phyloP scores from a whole-genome alignment of 2,888 invertebrate species.

The Dendrolimus houi region DNA sequence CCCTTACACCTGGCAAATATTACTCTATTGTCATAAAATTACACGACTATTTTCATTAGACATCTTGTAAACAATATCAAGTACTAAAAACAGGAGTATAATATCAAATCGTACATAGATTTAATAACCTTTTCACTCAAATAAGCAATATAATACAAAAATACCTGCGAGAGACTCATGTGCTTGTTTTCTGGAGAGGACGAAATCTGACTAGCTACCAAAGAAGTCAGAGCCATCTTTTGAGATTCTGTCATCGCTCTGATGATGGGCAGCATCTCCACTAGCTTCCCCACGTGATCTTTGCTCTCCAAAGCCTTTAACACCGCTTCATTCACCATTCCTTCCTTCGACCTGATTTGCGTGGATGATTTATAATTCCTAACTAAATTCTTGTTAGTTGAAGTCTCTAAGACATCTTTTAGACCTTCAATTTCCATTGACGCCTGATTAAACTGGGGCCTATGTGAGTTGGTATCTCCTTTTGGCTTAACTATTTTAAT shows the following conservation, averaged over 20 bases:
- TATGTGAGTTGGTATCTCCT: constrained; percentile 62
- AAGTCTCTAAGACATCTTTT: constrained; percentile 35
- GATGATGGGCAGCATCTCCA: constrained; percentile 79
- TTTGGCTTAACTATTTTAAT: constrained; percentile 44
- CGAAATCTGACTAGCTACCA: constrained; percentile 78
- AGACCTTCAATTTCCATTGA: constrained; percentile 53
- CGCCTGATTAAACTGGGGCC: constrained; percentile 64
- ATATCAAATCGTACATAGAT: too few relatives aligned
- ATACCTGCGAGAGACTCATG: constrained; percentile 76
- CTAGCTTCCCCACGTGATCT: constrained; percentile 76
- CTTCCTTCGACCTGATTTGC: constrained; percentile 53
- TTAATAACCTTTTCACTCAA: too few relatives aligned
- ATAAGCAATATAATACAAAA: background rate
- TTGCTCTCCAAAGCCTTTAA: constrained; percentile 75
- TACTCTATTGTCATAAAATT: too few relatives aligned
- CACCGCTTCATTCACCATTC: constrained; percentile 69
- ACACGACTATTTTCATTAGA: too few relatives aligned
- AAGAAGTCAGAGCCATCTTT: constrained; percentile 76
- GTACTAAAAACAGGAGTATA: too few relatives aligned
- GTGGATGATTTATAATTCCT: constrained; percentile 45
- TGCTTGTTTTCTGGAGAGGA: constrained; percentile 70
- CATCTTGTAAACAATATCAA: too few relatives aligned
- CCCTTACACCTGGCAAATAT: too few relatives aligned
- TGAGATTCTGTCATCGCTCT: constrained; percentile 79
- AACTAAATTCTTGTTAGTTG: constrained; percentile 33